phyloP scores from a whole-genome alignment of 2,888 invertebrate genomes.

The Tryphoninae sp. region DNA sequence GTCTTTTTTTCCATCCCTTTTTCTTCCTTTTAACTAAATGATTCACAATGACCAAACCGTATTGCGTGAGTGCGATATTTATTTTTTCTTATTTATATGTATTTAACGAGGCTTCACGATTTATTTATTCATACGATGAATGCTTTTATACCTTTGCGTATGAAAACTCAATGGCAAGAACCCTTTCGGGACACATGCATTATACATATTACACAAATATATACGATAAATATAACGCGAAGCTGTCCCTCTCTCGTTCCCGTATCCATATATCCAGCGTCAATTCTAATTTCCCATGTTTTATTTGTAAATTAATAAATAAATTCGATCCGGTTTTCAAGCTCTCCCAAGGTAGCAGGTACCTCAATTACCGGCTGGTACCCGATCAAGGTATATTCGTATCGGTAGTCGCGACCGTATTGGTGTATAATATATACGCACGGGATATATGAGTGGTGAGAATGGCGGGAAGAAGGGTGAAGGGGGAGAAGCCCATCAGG shows the following conservation, averaged over 20 bases:
- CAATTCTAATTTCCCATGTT: conserved; percentile 18
- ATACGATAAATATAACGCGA: background rate
- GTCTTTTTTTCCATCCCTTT: too few species aligned
- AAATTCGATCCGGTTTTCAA: conserved; percentile 57
- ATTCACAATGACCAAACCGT: conserved; percentile 33
- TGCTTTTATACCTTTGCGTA: conserved; percentile 12
- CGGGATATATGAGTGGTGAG: conserved; percentile 13
- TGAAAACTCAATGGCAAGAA: conserved; percentile 18
- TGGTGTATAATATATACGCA: conserved; percentile 30
- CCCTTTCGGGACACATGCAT: conserved; percentile 5
- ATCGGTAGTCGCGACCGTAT: conserved; percentile 32
- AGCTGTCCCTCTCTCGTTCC: conserved; percentile 12
- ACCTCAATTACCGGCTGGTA: conserved; percentile 55
- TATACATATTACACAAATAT: background rate
- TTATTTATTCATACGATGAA: conserved; percentile 41
- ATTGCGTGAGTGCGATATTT: conserved; percentile 12
- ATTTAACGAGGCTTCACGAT: conserved; percentile 47
- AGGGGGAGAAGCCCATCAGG: conserved; percentile 44
- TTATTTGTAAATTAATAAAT: conserved; percentile 50
- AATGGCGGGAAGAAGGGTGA: background rate
- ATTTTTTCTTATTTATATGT: conserved; percentile 48
- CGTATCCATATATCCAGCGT: conserved; percentile 11
- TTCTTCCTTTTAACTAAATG: conserved; percentile 17
- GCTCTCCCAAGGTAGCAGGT: conserved; percentile 50
- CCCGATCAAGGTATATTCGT: conserved; percentile 36